phyloP scores from a whole-genome alignment of 2,113 vertebrate genomes.

The Nesoenas mayeri region DNA sequence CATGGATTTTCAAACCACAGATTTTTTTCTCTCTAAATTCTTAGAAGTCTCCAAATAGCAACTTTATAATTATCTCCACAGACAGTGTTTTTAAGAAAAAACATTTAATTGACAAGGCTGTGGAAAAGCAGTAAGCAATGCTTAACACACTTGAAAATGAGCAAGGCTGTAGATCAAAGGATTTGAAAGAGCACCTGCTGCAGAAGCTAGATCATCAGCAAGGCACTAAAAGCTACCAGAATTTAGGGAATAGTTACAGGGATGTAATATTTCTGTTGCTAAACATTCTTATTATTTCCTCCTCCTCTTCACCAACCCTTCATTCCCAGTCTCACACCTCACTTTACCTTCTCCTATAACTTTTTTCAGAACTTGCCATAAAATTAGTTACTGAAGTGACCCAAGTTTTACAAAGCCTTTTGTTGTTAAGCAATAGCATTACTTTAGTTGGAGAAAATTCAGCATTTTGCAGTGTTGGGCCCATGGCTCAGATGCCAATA shows the following conservation, averaged over 20 bases:
- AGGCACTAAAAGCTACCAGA: neutral
- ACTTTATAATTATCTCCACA: neutral
- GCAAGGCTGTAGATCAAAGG: neutral
- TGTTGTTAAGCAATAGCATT: neutral
- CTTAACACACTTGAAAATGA: neutral
- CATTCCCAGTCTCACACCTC: neutral
- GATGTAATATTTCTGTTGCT: neutral
- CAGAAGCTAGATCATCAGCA: neutral
- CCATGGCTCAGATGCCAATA: neutral
- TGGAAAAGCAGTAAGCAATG: neutral
- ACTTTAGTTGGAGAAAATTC: neutral
- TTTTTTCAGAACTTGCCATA: neutral
- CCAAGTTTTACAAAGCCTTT: neutral
- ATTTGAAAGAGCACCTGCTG: neutral
- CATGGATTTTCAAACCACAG: neutral
- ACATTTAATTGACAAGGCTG: neutral
- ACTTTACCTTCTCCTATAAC: neutral
- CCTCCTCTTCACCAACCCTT: neutral
- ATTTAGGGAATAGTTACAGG: neutral
- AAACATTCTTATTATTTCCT: neutral
- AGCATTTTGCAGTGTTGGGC: neutral
- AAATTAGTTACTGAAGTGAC: neutral
- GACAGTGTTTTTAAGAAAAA: neutral
- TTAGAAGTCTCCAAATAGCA: neutral
- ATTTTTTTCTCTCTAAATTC: neutral